Evolutionary conservation across 37 sponge, comb jelly and placozoan genomes (phyloP), one percentile per base, ranked within the genome.

Genomic region (Tethya wilhelma): DNA sequence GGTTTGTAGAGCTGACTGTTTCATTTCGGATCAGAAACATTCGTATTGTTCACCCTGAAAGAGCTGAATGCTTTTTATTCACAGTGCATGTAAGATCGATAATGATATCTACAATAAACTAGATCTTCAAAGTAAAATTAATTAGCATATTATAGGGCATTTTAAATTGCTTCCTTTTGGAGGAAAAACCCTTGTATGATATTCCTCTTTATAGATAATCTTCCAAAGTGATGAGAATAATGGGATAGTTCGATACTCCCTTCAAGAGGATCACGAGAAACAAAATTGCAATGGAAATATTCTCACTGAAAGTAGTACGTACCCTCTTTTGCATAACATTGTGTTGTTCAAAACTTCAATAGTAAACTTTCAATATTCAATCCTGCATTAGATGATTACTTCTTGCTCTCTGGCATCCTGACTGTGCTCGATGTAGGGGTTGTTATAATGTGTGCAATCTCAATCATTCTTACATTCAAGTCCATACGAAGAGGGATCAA

Each of bases 381-480:
- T 59, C 4, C 25, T 29, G 62, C 28, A 5, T 59, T 30, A 29
- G 29, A 49, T 49, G 55, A 49, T 7, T 72, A 57, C 36, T 25
- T 9, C 7, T 11, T 46, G 38, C 2, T 57, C 39, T 34, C 25
- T 57, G 74, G 63, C 44, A 4, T 68, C 5, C 23, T 67, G 37
- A 57, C 74, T 11, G 41, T 65, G 2, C 39, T 86, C 56, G 80
- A 80, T 74, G 37, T 73, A 9, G 41, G 73, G 2, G 44, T 86
- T 23, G 33, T 79, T 0, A 25, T 45, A 7, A 2, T 79, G 29
- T 79, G 67, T 37, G 2, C 11, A n/a, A 14, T 73, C 41, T 80
- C 87, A 2, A 59, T 79, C 67, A 22, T 40, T 26, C 75, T 86
- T 38, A 86, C 73, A 9, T 2, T 44, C 33, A 39, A 29, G 6